phyloP scores from a whole-genome alignment of 2,888 invertebrate genomes.

The Cryptophagus acutangulus region DNA sequence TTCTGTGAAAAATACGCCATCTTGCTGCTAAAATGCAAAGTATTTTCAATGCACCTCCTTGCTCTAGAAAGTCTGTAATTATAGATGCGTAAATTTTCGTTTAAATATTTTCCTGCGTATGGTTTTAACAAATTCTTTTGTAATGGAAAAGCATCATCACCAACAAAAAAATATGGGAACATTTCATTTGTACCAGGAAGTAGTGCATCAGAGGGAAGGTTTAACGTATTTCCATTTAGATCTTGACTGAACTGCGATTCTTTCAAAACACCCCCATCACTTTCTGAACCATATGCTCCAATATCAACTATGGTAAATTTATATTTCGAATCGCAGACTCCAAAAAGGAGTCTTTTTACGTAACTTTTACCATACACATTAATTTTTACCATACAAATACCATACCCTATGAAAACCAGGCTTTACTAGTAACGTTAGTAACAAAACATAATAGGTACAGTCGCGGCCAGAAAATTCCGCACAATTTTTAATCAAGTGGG shows the following conservation, averaged over 20 bases:
- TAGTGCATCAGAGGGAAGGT: neutral
- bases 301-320: conserved; percentile 9
- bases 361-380: too few species aligned
- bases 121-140: conserved; percentile 9
- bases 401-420: too few species aligned
- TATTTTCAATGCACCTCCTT: conserved; percentile 13
- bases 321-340: conserved; percentile 7
- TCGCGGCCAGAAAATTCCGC: too few species aligned
- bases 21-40: conserved; percentile 20
- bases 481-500: too few species aligned
- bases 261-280: conserved; percentile 6
- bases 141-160: conserved; percentile 10
- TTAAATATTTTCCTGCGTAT: conserved; percentile 9
- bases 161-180: conserved; percentile 8
- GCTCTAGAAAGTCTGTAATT: conserved; percentile 18
- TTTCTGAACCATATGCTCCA: conserved; percentile 5
- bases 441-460: too few species aligned
- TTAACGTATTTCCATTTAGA: neutral
- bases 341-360: too few species aligned
- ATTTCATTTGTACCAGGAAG: neutral
- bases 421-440: too few species aligned
- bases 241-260: neutral
- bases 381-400: too few species aligned
- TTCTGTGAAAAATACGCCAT: conserved; percentile 15
- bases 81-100: conserved; percentile 8